A percentile compares a stretch with the other conserved stretches of the same genome.
Evolutionary conservation across 2,797 vertebrate genomes (phyloP).

Genomic region (Rhabdomys pumilio): DNA sequence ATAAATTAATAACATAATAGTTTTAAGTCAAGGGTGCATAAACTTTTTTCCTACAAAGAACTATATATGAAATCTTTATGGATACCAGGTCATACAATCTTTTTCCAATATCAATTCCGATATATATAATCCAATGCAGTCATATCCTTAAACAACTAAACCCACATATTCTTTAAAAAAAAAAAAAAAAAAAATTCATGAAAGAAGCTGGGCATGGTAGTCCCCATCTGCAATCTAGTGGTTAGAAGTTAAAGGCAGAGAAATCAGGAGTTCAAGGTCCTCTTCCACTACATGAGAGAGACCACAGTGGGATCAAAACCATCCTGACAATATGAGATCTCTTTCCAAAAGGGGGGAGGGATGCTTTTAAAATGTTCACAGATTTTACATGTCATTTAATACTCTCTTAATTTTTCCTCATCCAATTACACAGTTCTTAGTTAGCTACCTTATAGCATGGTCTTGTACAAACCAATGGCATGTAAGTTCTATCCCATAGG

Average conservation of each 20-base stretch:
- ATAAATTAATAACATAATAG: conserved; percentile 23
- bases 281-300: not conserved
- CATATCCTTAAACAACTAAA: not conserved
- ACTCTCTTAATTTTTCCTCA: conserved; percentile 5
- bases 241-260: not conserved
- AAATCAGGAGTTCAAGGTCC: not conserved
- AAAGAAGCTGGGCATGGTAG: not conserved
- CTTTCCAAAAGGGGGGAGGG: not conserved
- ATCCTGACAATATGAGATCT: not conserved
- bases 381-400: conserved; percentile 41
- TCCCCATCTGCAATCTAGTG: not conserved
- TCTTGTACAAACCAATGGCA: not conserved
- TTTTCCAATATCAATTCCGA: conserved; percentile 2
- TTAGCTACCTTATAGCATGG: conserved; percentile 1
- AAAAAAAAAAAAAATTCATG: conserved; percentile 37
- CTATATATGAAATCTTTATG: not conserved
- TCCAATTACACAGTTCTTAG: conserved; percentile 42
- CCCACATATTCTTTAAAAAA: not conserved
- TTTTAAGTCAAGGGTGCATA: not conserved
- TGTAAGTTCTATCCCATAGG: not conserved
- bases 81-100: not conserved
- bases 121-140: not conserved
- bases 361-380: conserved; percentile 12
- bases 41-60: conserved; percentile 41
- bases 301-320: not conserved